Evolutionary conservation across 2,888 invertebrate species (phyloP).

Genomic region (Chromoteleia sp.): DNA sequence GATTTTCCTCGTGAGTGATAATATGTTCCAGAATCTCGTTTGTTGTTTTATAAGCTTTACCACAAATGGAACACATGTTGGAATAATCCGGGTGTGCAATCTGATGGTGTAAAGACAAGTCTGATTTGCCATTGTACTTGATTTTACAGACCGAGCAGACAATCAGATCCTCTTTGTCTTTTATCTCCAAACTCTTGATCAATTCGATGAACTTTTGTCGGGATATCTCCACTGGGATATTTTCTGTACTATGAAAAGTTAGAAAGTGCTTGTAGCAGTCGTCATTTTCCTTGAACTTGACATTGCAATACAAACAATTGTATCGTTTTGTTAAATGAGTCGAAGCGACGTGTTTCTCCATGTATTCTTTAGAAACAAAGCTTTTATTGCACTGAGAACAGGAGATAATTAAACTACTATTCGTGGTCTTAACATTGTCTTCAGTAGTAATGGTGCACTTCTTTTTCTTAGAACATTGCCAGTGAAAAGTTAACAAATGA

Average conservation of each 20-base stretch:
- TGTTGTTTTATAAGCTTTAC: slow-evolving; percentile 12
- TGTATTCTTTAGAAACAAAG: not conserved
- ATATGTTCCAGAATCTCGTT: slow-evolving; percentile 35
- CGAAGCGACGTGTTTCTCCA: not conserved
- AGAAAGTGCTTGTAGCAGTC: slow-evolving; percentile 27
- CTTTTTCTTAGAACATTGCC: not conserved
- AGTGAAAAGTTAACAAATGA: slow-evolving; percentile 5
- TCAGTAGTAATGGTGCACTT: slow-evolving; percentile 7
- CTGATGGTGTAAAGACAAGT: slow-evolving; percentile 19
- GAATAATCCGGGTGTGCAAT: slow-evolving; percentile 3
- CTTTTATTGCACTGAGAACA: slow-evolving; percentile 8
- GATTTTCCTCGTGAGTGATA: not conserved
- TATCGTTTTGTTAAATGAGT: not conserved
- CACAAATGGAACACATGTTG: slow-evolving; percentile 41
- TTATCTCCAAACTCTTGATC: not conserved
- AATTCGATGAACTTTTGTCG: not conserved
- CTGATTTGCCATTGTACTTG: not conserved
- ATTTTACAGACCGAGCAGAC: slow-evolving; percentile 29
- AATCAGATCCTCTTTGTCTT: not conserved
- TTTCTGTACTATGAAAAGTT: not conserved
- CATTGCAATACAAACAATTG: not conserved
- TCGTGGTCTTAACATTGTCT: not conserved
- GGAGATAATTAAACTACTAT: not conserved
- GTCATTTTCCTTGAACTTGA: slow-evolving; percentile 3
- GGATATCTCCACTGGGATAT: not conserved